A percentile compares a stretch with the other conserved stretches of the same genome.
Conservation (phyloP, 2,888 invertebrate genomes). For the Cacoxenus indagator region DNA sequence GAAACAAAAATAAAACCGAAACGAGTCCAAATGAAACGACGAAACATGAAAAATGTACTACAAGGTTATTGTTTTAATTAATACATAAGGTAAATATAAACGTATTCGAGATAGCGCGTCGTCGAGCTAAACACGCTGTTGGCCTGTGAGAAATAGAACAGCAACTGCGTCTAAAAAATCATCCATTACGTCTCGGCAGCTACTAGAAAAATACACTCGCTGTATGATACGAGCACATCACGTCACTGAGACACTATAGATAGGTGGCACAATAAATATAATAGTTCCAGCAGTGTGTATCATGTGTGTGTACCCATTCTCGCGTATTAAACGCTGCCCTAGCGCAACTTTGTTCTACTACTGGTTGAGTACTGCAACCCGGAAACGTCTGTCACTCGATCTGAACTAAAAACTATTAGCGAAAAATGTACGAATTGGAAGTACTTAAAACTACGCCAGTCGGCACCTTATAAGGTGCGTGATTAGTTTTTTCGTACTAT, state of each 20-base stretch:
- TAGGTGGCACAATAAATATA: too few relatives aligned
- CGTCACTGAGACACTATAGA: too few relatives aligned
- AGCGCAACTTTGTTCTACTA: background rate
- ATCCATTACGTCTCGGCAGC: background rate
- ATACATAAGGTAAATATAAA: conserved; percentile 10
- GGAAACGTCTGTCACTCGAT: background rate
- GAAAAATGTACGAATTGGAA: conserved; percentile 1
- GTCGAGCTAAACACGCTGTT: conserved; percentile 50
- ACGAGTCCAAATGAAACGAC: background rate
- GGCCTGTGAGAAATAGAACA: conserved; percentile 63
- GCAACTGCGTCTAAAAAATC: conserved; percentile 56
- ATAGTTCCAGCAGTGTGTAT: too few relatives aligned
- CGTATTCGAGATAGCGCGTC: background rate
- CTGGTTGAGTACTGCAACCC: background rate
- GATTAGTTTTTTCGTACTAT: conserved; percentile 68
- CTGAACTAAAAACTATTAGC: conserved; percentile 11
- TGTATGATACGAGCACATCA: too few relatives aligned
- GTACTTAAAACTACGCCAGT: background rate
- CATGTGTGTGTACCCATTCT: too few relatives aligned
- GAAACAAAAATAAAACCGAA: background rate
- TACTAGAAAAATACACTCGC: too few relatives aligned
- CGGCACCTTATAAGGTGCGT: conserved; percentile 36
- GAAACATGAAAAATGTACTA: conserved; percentile 19
- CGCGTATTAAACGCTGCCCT: too few relatives aligned
- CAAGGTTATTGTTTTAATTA: conserved; percentile 22